These are phyloP conservation scores for Phortica variegata DNA, from an alignment of 1,140 invertebrate genomes.

Conservation along the genomic window DNA sequence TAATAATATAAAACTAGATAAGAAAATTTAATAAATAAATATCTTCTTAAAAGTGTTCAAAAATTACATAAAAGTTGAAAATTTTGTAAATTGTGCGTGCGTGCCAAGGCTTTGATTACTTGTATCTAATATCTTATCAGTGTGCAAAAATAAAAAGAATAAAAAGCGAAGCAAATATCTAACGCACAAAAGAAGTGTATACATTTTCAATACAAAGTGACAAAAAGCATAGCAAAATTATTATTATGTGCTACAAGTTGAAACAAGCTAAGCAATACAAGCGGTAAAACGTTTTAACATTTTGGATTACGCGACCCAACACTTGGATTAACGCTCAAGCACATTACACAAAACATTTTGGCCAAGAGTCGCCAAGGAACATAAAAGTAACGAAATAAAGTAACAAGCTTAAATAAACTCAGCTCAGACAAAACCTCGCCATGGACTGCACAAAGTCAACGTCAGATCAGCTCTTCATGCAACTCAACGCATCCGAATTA, in stretches of 20 bases:
- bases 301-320: constrained; percentile 38
- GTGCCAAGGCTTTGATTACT: too few relatives aligned
- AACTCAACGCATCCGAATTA: constrained; percentile 45
- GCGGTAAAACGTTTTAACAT: neutral
- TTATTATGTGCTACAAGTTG: too few relatives aligned
- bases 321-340: constrained; percentile 4
- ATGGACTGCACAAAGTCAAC: constrained; percentile 9
- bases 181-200: constrained; percentile 3
- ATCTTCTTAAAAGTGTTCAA: neutral
- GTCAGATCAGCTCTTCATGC: constrained; percentile 42
- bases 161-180: constrained; percentile 5
- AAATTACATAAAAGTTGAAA: constrained; percentile 12
- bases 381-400: too few relatives aligned
- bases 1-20: constrained; percentile 7
- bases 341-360: too few relatives aligned
- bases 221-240: too few relatives aligned
- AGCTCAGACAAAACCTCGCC: constrained; percentile 24
- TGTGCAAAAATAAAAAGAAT: constrained; percentile 12
- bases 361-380: too few relatives aligned
- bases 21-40: constrained; percentile 4
- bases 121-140: constrained; percentile 13
- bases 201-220: too few relatives aligned
- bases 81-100: constrained; percentile 6
- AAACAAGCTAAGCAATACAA: too few relatives aligned
- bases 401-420: neutral